A percentile compares a stretch with the other conserved stretches of the same genome.
Evolutionary conservation across 2,888 invertebrate genomes (phyloP).

Genomic region (Ophonus ardosiacus): DNA sequence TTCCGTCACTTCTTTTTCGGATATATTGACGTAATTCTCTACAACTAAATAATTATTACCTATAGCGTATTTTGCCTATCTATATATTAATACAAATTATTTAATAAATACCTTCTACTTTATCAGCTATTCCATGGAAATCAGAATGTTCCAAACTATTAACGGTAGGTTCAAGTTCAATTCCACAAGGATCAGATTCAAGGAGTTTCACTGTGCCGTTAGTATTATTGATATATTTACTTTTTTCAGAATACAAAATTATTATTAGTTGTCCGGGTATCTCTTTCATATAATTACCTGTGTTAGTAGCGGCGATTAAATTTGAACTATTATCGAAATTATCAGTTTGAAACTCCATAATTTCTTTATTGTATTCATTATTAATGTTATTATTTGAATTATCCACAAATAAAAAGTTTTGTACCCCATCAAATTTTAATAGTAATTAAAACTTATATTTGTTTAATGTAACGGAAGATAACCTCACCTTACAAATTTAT

Average conservation of each 20-base stretch:
- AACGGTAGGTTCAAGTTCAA: background rate
- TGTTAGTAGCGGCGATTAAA: background rate
- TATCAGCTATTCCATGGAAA: background rate
- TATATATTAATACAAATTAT: background rate
- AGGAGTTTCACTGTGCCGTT: background rate
- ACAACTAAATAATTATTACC: background rate
- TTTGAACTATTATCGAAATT: background rate
- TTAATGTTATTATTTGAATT: background rate
- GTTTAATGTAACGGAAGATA: too few species aligned
- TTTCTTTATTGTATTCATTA: background rate
- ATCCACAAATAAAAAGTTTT: background rate
- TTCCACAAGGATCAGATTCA: background rate
- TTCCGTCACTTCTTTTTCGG: background rate
- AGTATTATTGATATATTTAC: background rate
- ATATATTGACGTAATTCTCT: background rate
- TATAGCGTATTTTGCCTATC: background rate
- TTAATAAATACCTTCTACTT: background rate
- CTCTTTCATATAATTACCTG: background rate
- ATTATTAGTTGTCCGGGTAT: background rate
- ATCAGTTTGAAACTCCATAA: background rate
- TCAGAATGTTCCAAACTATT: background rate
- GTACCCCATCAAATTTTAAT: background rate
- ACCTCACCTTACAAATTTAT: background rate
- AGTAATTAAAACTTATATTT: conserved; percentile 4
- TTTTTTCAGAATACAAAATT: background rate